These are phyloP conservation scores for Python bivittatus DNA, from an alignment of 2,113 vertebrate species.

Conservation along the genomic window DNA sequence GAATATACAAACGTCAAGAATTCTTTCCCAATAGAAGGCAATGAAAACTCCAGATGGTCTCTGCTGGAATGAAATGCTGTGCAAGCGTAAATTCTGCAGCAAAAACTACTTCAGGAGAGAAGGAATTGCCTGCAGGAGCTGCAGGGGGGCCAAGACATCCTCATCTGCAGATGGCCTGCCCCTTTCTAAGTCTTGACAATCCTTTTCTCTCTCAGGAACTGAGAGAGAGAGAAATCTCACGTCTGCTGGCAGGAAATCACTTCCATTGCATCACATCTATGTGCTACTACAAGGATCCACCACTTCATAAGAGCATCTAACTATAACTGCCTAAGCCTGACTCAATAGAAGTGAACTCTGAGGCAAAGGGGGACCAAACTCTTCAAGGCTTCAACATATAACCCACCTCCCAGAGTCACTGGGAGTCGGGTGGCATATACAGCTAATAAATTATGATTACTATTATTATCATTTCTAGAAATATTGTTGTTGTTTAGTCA, in stretches of 20 bases:
- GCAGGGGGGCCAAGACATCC: neutral
- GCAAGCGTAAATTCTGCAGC: neutral
- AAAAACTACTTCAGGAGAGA: neutral
- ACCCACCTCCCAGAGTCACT: neutral
- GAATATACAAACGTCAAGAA: neutral
- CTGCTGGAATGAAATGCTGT: neutral
- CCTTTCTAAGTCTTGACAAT: neutral
- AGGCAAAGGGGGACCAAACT: neutral
- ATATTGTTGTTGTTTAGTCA: too few relatives aligned
- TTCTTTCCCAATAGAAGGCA: neutral
- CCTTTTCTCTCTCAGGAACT: neutral
- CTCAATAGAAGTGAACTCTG: neutral
- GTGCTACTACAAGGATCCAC: neutral
- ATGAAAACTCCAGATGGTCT: neutral
- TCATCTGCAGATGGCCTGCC: neutral
- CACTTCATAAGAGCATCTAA: neutral
- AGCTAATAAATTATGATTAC: neutral
- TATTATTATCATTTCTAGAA: neutral
- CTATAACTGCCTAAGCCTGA: neutral
- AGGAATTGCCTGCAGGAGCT: neutral
- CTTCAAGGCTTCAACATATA: neutral
- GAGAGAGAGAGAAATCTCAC: neutral
- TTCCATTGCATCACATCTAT: neutral
- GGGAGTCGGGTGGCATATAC: neutral
- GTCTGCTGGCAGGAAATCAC: neutral